Conservation (phyloP, 2,888 invertebrate genomes). For the Drosophila mimica region DNA sequence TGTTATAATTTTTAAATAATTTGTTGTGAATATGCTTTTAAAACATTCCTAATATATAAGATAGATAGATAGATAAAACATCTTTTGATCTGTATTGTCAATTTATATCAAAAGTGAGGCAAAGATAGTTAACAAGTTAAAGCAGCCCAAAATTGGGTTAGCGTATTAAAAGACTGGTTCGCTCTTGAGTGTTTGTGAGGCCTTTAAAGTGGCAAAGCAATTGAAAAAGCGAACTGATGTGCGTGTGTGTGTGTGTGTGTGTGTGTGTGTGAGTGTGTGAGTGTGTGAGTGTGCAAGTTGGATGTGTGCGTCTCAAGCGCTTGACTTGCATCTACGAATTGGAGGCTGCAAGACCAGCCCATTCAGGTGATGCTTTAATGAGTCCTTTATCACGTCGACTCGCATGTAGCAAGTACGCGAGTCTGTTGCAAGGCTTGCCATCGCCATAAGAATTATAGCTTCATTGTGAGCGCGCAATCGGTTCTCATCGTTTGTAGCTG, state of each 20-base stretch:
- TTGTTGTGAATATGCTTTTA: too few relatives aligned
- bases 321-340: slow-evolving; percentile 43
- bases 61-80: background rate
- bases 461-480: slow-evolving; percentile 65
- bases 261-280: slow-evolving; percentile 11
- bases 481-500: slow-evolving; percentile 60
- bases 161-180: slow-evolving; percentile 74
- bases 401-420: slow-evolving; percentile 38
- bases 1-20: background rate
- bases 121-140: slow-evolving; percentile 19
- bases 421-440: slow-evolving; percentile 42
- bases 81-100: background rate
- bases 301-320: slow-evolving; percentile 17
- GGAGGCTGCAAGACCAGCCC: slow-evolving; percentile 77
- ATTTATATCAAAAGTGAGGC: background rate
- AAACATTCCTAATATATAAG: background rate
- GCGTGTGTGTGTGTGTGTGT: slow-evolving; percentile 15
- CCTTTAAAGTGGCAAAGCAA: slow-evolving; percentile 78
- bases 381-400: slow-evolving; percentile 79
- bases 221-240: slow-evolving; percentile 71
- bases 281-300: slow-evolving; percentile 18
- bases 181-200: slow-evolving; percentile 56
- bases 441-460: slow-evolving; percentile 74
- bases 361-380: slow-evolving; percentile 82
- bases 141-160: slow-evolving; percentile 1